Evolutionary conservation across 2,113 vertebrate genomes (phyloP), one percentile per base, ranked within the genome.

Genomic region (Variabilichromis moorii): DNA sequence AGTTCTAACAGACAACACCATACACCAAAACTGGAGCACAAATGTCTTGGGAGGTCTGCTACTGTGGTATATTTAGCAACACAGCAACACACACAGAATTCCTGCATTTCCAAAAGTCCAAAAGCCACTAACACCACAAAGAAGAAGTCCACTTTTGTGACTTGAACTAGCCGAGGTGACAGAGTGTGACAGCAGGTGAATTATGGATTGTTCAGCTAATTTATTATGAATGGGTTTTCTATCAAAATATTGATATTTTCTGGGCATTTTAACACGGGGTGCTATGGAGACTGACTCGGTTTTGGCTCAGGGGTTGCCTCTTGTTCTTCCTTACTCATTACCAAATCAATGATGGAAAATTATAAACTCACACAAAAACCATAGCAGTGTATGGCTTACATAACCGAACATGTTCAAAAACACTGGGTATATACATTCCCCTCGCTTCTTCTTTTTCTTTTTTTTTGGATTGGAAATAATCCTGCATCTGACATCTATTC

Each of bases 401-500:
- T 50, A 78, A 50, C 71, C 6, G 7, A 78, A 78, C 4, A 50
- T 31, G 16, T 84, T 4, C 31, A 45, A 61, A 40, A 24, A 21
- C 8, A 51, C 19, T 8, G 21, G 6, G 3, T 79, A 47, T 33
- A 79, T 51, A 59, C 57, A 68, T 53, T 3, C 21, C 14, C 82
- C 80, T 83, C 57, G 4, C 51, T 78, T 68, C 71, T 28, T 68
- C 24, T 16, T 66, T 19, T 66, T 35, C 4, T 66, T 82, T n/a
- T 47, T 9, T 28, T 68, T 42, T 10, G 9, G 40, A 82, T 80
- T 13, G 88, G 81, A 89, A 90, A 82, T 33, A 55, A 61, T 73
- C 85, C 76, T 82, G 55, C 2, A 57, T 45, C 66, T 91, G 82
- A 89, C 82, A 85, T 82, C 35, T 84, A 51, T 80, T 92, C 83